Conservation (phyloP, 2,113 vertebrate genomes). For the Illadopsis cleaveri region DNA sequence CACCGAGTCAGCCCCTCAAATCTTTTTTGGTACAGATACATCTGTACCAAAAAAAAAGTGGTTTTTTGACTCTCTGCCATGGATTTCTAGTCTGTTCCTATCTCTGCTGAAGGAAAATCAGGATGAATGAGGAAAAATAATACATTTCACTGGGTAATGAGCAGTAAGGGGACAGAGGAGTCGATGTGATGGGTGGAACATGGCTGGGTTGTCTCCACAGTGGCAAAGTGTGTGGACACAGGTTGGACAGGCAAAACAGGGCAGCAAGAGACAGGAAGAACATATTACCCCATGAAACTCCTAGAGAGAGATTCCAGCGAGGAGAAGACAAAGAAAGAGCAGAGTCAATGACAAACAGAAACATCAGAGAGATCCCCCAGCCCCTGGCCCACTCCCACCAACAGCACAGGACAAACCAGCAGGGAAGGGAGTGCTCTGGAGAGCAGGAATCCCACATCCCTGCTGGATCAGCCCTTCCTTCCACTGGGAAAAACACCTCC, state of each 20-base stretch:
- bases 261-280: conserved; percentile 69
- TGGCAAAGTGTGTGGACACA: conserved; percentile 36
- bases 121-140: neutral
- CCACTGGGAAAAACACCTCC: neutral
- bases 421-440: neutral
- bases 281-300: conserved; percentile 97
- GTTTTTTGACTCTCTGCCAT: neutral
- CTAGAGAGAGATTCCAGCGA: conserved; percentile 86
- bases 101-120: neutral
- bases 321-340: conserved; percentile 83
- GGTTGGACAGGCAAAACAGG: conserved; percentile 58
- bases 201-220: neutral
- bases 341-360: conserved; percentile 76
- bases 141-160: conserved; percentile 13
- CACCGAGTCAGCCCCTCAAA: neutral
- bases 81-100: neutral
- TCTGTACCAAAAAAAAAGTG: too few species aligned
- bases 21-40: too few species aligned
- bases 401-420: neutral
- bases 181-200: conserved; percentile 39
- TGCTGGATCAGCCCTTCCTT: neutral
- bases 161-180: neutral
- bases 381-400: neutral
- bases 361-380: neutral
- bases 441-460: neutral